Base-by-base conservation (phyloP, 2,113 vertebrate genomes). In the Sigmodon hispidus region DNA sequence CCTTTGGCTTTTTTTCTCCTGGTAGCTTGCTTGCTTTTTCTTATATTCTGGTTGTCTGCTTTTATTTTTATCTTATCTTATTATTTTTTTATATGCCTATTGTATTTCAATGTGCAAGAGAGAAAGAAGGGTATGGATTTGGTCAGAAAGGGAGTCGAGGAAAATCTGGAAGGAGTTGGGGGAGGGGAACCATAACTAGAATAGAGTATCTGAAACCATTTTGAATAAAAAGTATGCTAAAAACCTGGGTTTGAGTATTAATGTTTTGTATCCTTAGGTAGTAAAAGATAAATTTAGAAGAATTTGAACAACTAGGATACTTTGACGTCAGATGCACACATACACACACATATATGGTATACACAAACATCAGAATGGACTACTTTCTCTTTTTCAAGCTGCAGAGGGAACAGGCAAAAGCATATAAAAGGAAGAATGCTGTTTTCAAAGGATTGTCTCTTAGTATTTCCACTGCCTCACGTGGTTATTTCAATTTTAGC, bases 401-500 rank as follows among this genome's bases (percentile, higher is more conserved):
- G 11, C 87, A 96, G 95, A 79, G 77, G 21, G 65, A 87, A 70
- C 15, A 63, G 50, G 19, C 26, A 57, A 57, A 89, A 65, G 31
- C 34, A 63, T 40, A 63, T 7, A 52, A 90, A 48, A 83, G 34
- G 22, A 57, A 34, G 80, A 88, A 93, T 24, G 61, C 3, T 76
- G 43, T 19, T 96, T 50, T 87, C 17, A 73, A 89, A 57, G 87
- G 67, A 94, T 90, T 48, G 76, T 63, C 69, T 40, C 36, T 91
- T 90, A 77, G 61, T 17, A 67, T 94, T 92, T 93, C 57, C 89
- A 76, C 50, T 91, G 85, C 63, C 31, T 73, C 72, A 83, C 70
- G 95, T 87, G 57, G 10, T 43, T 83, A 79, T 93, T 89, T 94
- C 70, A 12, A 92, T 89, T 96, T 84, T 87, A 86, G 84, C 36